phyloP scores from a whole-genome alignment of 2,797 vertebrate species.

The Propithecus deckenii region DNA sequence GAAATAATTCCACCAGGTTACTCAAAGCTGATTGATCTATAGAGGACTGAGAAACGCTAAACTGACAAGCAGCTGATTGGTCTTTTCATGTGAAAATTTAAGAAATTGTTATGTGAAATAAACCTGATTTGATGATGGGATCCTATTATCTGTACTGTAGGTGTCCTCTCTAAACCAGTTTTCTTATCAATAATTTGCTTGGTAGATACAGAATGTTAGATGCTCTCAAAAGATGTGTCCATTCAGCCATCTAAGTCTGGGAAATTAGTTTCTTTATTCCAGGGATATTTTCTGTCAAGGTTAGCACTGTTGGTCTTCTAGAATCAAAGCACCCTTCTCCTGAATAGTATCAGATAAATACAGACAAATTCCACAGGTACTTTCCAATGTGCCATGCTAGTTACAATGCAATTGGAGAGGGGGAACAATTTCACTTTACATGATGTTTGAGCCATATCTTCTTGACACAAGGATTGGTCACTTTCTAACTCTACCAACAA shows the following conservation, averaged over 20 bases:
- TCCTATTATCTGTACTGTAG: neutral
- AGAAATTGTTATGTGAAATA: conserved; percentile 8
- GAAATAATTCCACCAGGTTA: neutral
- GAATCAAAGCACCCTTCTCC: neutral
- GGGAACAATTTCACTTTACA: neutral
- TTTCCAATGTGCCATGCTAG: neutral
- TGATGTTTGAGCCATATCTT: conserved; percentile 4
- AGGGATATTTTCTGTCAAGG: neutral
- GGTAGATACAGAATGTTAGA: neutral
- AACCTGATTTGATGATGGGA: conserved; percentile 2
- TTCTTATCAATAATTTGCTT: neutral
- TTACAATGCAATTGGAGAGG: neutral
- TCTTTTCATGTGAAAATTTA: neutral
- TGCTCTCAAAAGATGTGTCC: neutral
- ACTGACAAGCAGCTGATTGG: neutral
- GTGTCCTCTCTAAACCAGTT: neutral
- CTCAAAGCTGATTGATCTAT: neutral
- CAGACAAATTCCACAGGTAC: neutral
- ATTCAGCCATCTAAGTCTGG: neutral
- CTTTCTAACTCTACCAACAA: neutral
- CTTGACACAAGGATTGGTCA: neutral
- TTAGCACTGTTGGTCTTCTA: neutral
- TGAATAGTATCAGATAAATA: neutral
- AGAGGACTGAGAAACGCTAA: neutral
- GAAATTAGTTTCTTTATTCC: conserved; percentile 11